Evolutionary conservation across 2,888 invertebrate genomes (phyloP).

Genomic region (Celastrina argiolus): DNA sequence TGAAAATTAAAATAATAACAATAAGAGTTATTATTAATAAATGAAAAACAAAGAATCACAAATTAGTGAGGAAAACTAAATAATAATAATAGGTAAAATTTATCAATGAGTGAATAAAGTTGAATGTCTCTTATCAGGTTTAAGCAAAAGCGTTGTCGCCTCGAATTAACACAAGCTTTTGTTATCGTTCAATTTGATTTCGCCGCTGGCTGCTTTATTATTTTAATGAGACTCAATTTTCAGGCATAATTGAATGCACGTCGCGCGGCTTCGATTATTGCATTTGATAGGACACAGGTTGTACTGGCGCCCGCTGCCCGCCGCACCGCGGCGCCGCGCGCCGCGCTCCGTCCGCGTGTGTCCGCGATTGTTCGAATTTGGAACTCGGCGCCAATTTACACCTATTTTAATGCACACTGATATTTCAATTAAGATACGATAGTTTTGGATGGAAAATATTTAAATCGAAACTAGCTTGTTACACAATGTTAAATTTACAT

Average conservation of each 20-base stretch:
- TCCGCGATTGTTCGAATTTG: slow-evolving; percentile 22
- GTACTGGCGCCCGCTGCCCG: slow-evolving; percentile 30
- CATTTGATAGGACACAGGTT: slow-evolving; percentile 50
- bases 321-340: background rate
- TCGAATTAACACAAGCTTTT: slow-evolving; percentile 69
- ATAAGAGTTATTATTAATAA: background rate
- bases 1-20: background rate
- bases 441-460: background rate
- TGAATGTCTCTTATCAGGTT: slow-evolving; percentile 41
- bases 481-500: background rate
- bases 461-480: background rate
- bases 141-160: slow-evolving; percentile 50
- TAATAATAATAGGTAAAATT: slow-evolving; percentile 17
- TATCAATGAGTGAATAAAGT: slow-evolving; percentile 26
- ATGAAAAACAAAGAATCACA: background rate
- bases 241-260: slow-evolving; percentile 73
- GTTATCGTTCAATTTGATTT: slow-evolving; percentile 76
- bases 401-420: background rate
- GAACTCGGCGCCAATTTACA: slow-evolving; percentile 11
- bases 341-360: slow-evolving; percentile 5
- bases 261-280: slow-evolving; percentile 62
- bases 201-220: slow-evolving; percentile 73
- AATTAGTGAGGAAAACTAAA: background rate
- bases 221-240: slow-evolving; percentile 77
- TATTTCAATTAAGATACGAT: background rate